These are phyloP conservation scores for Dolichopus griseipennis DNA, from an alignment of 2,888 invertebrate species.

Conservation along the genomic window DNA sequence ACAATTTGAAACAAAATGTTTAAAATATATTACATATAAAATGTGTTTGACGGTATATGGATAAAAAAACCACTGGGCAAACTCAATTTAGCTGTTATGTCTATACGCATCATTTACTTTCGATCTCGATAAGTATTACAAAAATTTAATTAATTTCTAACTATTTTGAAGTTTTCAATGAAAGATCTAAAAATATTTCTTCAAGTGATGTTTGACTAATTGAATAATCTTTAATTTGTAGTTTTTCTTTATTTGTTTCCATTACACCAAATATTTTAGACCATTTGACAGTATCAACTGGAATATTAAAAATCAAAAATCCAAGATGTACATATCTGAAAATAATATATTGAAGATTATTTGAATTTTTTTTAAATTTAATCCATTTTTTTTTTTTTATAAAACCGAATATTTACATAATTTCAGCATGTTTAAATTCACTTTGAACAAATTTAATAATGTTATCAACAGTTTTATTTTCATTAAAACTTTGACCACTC, in stretches of 20 bases:
- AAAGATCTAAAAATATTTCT: slow-evolving; percentile 64
- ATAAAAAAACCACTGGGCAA: no score
- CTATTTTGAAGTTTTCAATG: no score
- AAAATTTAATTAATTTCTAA: no score
- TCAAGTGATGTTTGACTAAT: slow-evolving; percentile 73
- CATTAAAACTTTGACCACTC: not conserved
- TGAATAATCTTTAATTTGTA: slow-evolving; percentile 66
- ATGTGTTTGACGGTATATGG: no score
- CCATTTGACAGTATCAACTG: slow-evolving; percentile 50
- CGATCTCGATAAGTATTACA: no score
- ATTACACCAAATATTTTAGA: slow-evolving; percentile 61
- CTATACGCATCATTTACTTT: no score
- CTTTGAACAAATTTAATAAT: slow-evolving; percentile 32
- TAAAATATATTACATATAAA: no score
- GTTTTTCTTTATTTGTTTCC: slow-evolving; percentile 51
- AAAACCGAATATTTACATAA: slow-evolving; percentile 33
- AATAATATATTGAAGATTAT: no score
- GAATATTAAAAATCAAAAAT: slow-evolving; percentile 60
- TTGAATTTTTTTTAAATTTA: no score
- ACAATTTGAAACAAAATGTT: no score
- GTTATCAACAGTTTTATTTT: slow-evolving; percentile 13
- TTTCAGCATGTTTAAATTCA: slow-evolving; percentile 31
- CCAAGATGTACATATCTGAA: slow-evolving; percentile 67
- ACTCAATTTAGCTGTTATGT: no score
- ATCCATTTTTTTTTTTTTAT: no score